Conservation (phyloP, 1,140 invertebrate species). For the Calephelis nemesis region DNA sequence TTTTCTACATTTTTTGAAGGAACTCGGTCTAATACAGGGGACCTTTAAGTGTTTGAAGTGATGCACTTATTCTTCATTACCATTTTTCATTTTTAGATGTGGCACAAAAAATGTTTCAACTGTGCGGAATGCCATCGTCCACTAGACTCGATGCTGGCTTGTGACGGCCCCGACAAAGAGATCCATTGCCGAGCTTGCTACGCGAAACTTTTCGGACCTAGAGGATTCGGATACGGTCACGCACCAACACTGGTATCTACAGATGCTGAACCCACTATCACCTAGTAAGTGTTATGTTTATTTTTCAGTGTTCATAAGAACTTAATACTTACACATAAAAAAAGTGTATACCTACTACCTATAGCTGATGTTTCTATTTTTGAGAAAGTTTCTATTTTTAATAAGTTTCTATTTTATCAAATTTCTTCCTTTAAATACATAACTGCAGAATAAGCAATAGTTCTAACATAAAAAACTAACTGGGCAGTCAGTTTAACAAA, state of each 20-base stretch:
- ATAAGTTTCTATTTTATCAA: too few species aligned
- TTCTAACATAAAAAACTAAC: too few species aligned
- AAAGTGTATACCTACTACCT: too few species aligned
- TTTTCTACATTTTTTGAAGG: too few species aligned
- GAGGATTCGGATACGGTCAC: constrained; percentile 94
- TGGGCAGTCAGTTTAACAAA: too few species aligned
- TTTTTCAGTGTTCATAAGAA: background rate
- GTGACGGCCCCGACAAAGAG: constrained; percentile 93
- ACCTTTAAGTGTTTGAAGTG: too few species aligned
- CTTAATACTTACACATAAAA: too few species aligned
- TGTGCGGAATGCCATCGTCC: constrained; percentile 95
- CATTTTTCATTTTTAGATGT: constrained; percentile 82
- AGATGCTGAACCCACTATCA: constrained; percentile 85
- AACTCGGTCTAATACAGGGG: too few species aligned
- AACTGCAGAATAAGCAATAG: too few species aligned
- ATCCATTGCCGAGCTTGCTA: constrained; percentile 94
- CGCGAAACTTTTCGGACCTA: constrained; percentile 93
- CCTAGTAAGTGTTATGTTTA: constrained; percentile 81
- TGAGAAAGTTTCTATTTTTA: too few species aligned
- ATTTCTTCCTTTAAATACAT: too few species aligned
- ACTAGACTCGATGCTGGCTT: constrained; percentile 94
- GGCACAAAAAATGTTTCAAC: constrained; percentile 97
- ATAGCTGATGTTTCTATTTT: too few species aligned
- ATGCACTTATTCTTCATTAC: background rate
- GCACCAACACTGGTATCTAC: constrained; percentile 90